Conservation (phyloP, 1,140 invertebrate genomes). For the Bombus affinis region DNA sequence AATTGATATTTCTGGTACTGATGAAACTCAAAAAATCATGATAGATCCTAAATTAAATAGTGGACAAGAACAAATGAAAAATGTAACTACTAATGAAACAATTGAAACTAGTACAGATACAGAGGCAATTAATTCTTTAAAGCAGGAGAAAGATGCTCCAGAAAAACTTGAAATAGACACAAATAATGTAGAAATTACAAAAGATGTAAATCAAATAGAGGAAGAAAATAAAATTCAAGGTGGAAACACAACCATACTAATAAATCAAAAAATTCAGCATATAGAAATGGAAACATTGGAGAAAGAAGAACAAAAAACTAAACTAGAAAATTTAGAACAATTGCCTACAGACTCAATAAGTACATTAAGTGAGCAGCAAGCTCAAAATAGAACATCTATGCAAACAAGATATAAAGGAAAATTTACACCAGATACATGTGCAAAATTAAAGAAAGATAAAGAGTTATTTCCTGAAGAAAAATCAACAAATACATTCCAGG, state of each 20-base stretch:
- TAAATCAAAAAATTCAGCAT: slow-evolving; percentile 10
- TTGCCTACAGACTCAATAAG: slow-evolving; percentile 14
- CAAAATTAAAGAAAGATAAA: slow-evolving; percentile 64
- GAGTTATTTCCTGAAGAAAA: slow-evolving; percentile 60
- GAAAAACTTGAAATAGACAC: slow-evolving; percentile 3
- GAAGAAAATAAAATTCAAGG: slow-evolving; percentile 21
- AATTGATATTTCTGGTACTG: slow-evolving; percentile 70
- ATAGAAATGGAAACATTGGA: neutral
- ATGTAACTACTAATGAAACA: neutral
- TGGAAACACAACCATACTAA: neutral
- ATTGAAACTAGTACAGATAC: slow-evolving; percentile 2
- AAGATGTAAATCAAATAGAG: neutral
- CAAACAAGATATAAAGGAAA: slow-evolving; percentile 69
- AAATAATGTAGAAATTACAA: neutral
- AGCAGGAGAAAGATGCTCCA: neutral
- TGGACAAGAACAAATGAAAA: slow-evolving; percentile 23
- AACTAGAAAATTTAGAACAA: slow-evolving; percentile 31
- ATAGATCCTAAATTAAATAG: neutral
- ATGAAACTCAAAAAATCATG: slow-evolving; percentile 23
- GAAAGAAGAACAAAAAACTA: slow-evolving; percentile 21
- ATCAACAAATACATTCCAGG: slow-evolving; percentile 72
- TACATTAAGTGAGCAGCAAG: slow-evolving; percentile 33
- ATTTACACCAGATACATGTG: slow-evolving; percentile 62
- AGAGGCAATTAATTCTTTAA: neutral
- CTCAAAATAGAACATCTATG: slow-evolving; percentile 43